Evolutionary conservation across 2,113 vertebrate genomes (phyloP).

Genomic region (Solea solea): DNA sequence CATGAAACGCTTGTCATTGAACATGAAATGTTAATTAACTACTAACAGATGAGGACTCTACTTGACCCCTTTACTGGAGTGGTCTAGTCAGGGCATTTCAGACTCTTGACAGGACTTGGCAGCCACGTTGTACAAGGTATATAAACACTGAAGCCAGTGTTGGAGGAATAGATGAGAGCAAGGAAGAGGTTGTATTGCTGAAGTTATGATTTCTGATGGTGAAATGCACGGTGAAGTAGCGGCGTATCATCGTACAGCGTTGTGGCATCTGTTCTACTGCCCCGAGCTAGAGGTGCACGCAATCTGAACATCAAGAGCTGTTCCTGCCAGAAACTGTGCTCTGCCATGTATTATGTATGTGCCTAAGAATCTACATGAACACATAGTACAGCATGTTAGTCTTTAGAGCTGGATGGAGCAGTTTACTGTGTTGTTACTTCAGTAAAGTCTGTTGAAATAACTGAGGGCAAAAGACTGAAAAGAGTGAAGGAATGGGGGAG

Average conservation of each 20-base stretch:
- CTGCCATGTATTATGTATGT: slow-evolving; percentile 74
- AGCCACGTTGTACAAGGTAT: slow-evolving; percentile 23
- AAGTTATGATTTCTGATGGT: slow-evolving; percentile 39
- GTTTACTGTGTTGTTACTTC: slow-evolving; percentile 14
- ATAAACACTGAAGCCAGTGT: slow-evolving; percentile 33
- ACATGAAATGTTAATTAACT: slow-evolving; percentile 74
- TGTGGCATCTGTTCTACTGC: slow-evolving; percentile 74
- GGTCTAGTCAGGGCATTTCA: slow-evolving; percentile 53
- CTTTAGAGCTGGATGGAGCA: slow-evolving; percentile 42
- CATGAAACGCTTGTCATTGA: slow-evolving; percentile 48
- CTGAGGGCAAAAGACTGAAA: slow-evolving; percentile 39
- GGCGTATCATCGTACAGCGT: slow-evolving; percentile 51
- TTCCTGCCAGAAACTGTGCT: slow-evolving; percentile 63
- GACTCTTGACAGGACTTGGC: slow-evolving; percentile 35
- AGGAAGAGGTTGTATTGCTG: slow-evolving; percentile 34
- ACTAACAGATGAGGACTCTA: slow-evolving; percentile 66
- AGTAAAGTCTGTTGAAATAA: slow-evolving; percentile 38
- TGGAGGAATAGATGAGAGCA: slow-evolving; percentile 41
- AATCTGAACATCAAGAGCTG: slow-evolving; percentile 69
- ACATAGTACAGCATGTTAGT: slow-evolving; percentile 28
- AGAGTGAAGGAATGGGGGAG: slow-evolving; percentile 24
- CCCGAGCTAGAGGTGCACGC: slow-evolving; percentile 61
- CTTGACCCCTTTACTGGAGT: slow-evolving; percentile 65
- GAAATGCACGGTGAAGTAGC: slow-evolving; percentile 34
- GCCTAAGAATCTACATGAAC: slow-evolving; percentile 57